Evolutionary conservation across 2,113 vertebrate species (phyloP), one percentile per base, ranked within the genome.

Genomic region (Empidonax alnorum): DNA sequence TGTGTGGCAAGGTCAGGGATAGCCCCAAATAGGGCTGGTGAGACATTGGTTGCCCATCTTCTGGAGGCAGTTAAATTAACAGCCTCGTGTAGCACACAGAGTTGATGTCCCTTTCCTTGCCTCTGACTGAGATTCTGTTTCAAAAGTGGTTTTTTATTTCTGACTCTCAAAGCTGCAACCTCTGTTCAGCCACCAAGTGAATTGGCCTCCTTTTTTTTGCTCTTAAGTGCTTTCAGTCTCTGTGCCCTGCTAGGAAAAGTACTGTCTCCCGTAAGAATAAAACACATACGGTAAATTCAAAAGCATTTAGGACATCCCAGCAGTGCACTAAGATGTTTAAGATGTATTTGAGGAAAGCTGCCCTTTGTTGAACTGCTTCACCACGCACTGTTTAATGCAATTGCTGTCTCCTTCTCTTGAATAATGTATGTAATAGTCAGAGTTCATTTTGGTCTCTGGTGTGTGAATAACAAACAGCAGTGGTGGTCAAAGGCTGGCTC

Each of bases 401-500:
- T 76, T 87, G 73, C 82, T 88, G 8, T 27, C 41, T 87, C 55
- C 84, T 76, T 91, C 47, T 46, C 46, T 47, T 47, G 39, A 93
- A 55, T 87, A 68, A 74, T 12, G 1, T 49, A 55, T 39, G 37
- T 41, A 84, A 93, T n/a, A 76, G 73, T 35, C 59, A 27, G 17
- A 1, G 0, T 52, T 62, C 25, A 52, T 10, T 42, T 66, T 79
- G 90, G 27, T 87, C 78, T 79, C 67, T 76, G 92, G n/a, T 39
- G 55, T 42, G 67, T 85, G 91, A 89, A 82, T 84, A 87, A 82
- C 61, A 78, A 87, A 82, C n/a, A 50, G 67, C 79, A 81, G 61
- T 1, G 1, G 30, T 16, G 31, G 73, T 23, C 1, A 0, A 59
- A 73, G 55, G 31, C 19, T 0, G 1, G 56, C 52, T 78, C 61